These are phyloP conservation scores for Eptesicus fuscus DNA, from an alignment of 2,113 vertebrate species.

Conservation along the genomic window DNA sequence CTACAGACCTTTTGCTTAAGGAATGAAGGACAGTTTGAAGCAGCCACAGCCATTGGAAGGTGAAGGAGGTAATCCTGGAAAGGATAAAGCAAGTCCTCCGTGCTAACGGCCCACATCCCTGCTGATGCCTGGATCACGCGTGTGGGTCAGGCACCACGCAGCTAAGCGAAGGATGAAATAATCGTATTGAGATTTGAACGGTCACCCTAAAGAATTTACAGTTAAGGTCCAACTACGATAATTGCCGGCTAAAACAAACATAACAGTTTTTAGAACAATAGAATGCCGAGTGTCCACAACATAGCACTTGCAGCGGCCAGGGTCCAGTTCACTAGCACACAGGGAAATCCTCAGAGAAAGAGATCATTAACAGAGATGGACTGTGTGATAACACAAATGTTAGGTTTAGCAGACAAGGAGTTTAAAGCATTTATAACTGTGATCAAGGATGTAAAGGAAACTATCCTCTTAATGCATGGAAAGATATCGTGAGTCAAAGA, in stretches of 20 bases:
- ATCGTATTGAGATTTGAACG: background rate
- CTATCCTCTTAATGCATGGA: background rate
- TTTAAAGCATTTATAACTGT: background rate
- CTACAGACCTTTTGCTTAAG: background rate
- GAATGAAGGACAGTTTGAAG: background rate
- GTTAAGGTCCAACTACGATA: background rate
- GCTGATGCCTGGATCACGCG: background rate
- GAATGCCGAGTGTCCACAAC: background rate
- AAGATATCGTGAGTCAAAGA: background rate
- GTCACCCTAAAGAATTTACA: background rate
- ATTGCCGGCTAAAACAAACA: background rate
- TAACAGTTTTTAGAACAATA: background rate
- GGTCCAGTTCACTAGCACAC: background rate
- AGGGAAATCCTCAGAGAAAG: background rate
- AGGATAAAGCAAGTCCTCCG: background rate
- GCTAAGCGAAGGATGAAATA: background rate
- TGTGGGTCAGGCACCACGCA: background rate
- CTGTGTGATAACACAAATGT: background rate
- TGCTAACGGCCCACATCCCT: rapidly evolving
- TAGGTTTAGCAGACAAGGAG: background rate
- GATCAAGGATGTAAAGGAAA: background rate
- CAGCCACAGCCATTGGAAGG: background rate
- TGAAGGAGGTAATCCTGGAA: no score
- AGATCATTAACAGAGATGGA: background rate
- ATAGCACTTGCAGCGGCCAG: background rate